Evolutionary conservation across 2,888 invertebrate genomes (phyloP).

Genomic region (Mystacides longicornis): DNA sequence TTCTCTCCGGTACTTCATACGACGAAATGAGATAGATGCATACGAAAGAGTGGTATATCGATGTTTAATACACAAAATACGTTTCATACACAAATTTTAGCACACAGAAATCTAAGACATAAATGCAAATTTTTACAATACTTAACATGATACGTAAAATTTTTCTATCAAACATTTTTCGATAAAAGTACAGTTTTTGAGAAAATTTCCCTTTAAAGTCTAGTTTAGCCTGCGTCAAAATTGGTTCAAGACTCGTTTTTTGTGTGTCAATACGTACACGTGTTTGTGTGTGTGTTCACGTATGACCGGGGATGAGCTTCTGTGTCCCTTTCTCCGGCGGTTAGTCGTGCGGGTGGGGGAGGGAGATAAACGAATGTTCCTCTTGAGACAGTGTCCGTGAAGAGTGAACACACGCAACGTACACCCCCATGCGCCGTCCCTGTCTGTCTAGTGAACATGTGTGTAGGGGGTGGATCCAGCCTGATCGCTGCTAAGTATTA

Average conservation of each 20-base stretch:
- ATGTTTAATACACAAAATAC: too few species aligned
- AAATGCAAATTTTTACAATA: too few species aligned
- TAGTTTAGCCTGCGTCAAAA: too few species aligned
- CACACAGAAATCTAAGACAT: too few species aligned
- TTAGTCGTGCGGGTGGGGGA: slow-evolving; percentile 5
- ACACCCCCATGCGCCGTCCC: slow-evolving; percentile 11
- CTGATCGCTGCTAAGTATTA: background rate
- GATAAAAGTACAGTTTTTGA: too few species aligned
- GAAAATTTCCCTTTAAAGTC: too few species aligned
- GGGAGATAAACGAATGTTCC: slow-evolving; percentile 15
- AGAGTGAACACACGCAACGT: slow-evolving; percentile 16
- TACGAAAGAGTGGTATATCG: background rate
- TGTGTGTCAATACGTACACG: too few species aligned
- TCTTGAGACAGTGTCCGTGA: slow-evolving; percentile 20
- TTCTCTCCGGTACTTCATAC: slow-evolving; percentile 10
- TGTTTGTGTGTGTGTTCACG: slow-evolving; percentile 22
- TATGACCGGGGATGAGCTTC: slow-evolving; percentile 23
- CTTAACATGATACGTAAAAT: too few species aligned
- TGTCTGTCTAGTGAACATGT: slow-evolving; percentile 14
- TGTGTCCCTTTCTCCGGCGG: slow-evolving; percentile 13
- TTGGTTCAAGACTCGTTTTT: background rate
- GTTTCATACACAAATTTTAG: too few species aligned
- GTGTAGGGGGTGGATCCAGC: slow-evolving; percentile 11
- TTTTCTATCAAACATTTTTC: too few species aligned
- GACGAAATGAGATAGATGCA: slow-evolving; percentile 5